Evolutionary conservation across 2,797 vertebrate species (phyloP).

Genomic region (Sphaeramia orbicularis): DNA sequence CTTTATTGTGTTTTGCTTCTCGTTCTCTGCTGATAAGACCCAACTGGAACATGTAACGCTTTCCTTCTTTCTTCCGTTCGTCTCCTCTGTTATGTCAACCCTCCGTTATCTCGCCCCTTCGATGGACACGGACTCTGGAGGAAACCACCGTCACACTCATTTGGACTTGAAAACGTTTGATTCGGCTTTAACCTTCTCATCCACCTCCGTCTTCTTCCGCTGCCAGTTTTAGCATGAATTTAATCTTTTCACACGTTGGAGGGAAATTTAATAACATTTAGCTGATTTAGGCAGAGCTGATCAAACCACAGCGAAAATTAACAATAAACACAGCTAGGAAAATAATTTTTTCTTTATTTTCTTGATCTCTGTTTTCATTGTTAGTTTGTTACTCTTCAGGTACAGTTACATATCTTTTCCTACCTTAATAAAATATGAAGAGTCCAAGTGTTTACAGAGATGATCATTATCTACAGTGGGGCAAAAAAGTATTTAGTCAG

Average conservation of each 20-base stretch:
- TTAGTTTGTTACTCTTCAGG: no score
- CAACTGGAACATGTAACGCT: constrained; percentile 34
- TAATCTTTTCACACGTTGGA: constrained; percentile 54
- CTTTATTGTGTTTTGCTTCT: constrained; percentile 47
- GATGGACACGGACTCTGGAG: constrained; percentile 38
- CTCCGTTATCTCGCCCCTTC: constrained; percentile 45
- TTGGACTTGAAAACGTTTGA: constrained; percentile 66
- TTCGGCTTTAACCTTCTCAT: constrained; percentile 70
- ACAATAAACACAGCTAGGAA: constrained; percentile 35
- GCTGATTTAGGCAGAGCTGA: constrained; percentile 10
- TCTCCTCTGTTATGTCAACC: constrained; percentile 25
- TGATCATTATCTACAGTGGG: no score
- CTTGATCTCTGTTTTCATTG: no score
- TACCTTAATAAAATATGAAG: no score
- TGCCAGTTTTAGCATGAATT: constrained; percentile 60
- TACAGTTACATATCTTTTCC: no score
- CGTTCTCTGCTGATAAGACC: constrained; percentile 59
- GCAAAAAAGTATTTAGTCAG: no score
- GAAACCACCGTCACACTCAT: constrained; percentile 18
- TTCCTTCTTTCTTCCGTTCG: neutral
- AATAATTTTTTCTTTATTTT: neutral
- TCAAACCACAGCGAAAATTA: constrained; percentile 27
- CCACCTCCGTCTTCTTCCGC: constrained; percentile 65
- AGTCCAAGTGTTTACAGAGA: no score
- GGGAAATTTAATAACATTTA: constrained; percentile 24